Evolutionary conservation across 1,140 invertebrate genomes (phyloP).

Genomic region (Drosophila burlai): DNA sequence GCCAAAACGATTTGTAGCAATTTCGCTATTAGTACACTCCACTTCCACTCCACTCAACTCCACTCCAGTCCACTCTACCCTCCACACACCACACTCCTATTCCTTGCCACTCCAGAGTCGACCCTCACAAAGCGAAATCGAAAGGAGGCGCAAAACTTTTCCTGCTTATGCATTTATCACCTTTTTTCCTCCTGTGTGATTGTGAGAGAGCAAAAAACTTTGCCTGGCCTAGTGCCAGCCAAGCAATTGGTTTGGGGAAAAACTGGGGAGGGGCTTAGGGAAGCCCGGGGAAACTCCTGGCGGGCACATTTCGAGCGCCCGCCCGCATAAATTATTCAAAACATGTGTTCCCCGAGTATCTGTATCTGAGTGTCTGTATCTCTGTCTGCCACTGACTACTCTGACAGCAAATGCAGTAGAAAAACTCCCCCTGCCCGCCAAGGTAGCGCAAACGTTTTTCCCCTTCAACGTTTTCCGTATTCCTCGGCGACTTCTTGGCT

Average conservation of each 20-base stretch:
- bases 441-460: conserved; percentile 63
- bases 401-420: conserved; percentile 67
- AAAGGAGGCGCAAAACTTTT: conserved; percentile 71
- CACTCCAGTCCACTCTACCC: background rate
- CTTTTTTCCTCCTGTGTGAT: conserved; percentile 37
- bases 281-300: conserved; percentile 61
- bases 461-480: conserved; percentile 27
- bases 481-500: conserved; percentile 1
- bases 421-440: conserved; percentile 48
- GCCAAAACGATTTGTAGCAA: conserved; percentile 84
- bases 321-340: conserved; percentile 84
- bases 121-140: conserved; percentile 29
- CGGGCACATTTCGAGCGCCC: conserved; percentile 76
- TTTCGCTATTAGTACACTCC: conserved; percentile 74
- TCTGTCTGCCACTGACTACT: conserved; percentile 66
- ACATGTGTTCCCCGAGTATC: conserved; percentile 75
- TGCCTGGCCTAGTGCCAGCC: conserved; percentile 74
- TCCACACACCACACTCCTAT: background rate
- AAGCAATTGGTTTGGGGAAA: conserved; percentile 28
- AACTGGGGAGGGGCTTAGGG: conserved; percentile 1
- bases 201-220: conserved; percentile 61
- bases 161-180: conserved; percentile 83
- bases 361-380: conserved; percentile 51
- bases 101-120: conserved; percentile 1
- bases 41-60: conserved; percentile 1